These are phyloP conservation scores for Carassius auratus DNA, from an alignment of 2,113 vertebrate species.

Conservation along the genomic window DNA sequence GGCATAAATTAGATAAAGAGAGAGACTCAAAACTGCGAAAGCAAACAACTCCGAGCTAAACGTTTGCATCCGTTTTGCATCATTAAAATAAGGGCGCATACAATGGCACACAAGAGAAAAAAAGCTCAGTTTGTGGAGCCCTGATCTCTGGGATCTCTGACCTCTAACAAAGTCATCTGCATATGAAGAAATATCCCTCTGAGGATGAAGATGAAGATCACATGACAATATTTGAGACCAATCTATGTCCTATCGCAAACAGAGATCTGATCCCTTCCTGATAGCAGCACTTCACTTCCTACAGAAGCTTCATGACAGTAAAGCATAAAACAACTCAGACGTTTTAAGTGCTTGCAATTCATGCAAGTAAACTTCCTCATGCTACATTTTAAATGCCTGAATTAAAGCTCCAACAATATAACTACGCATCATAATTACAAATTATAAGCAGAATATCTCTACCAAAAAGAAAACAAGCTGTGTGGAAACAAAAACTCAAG, in stretches of 20 bases:
- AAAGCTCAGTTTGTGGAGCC: neutral
- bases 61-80: conserved; percentile 38
- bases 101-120: neutral
- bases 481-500: neutral
- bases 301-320: conserved; percentile 65
- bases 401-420: neutral
- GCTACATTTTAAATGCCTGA: neutral
- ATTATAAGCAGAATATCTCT: neutral
- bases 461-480: neutral
- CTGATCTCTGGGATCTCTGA: neutral
- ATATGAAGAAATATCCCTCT: conserved; percentile 28
- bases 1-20: neutral
- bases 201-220: conserved; percentile 39
- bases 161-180: conserved; percentile 46
- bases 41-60: conserved; percentile 16
- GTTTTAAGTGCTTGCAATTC: neutral
- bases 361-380: neutral
- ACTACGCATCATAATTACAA: neutral
- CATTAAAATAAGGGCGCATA: neutral
- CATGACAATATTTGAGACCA: conserved; percentile 53
- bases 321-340: conserved; percentile 8
- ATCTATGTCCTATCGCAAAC: conserved; percentile 67
- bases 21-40: conserved; percentile 17
- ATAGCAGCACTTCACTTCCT: conserved; percentile 70
- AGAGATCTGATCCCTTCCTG: conserved; percentile 75